Percentiles rank a stretch among this genome's conserved stretches.
Evolutionary conservation across 1,140 invertebrate species (phyloP).

Genomic region (Drepana arcuata): DNA sequence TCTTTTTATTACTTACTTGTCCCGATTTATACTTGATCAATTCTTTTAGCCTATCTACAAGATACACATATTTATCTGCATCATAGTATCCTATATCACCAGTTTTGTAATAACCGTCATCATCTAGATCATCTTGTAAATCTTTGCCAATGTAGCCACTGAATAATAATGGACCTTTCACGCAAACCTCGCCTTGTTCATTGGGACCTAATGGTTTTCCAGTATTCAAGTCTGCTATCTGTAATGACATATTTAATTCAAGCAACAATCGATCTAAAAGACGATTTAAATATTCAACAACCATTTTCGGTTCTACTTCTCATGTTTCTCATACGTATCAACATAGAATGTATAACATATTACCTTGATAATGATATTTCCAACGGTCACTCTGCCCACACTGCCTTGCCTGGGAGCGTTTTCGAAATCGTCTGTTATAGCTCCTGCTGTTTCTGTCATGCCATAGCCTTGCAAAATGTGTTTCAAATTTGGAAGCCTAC

Average conservation of each 20-base stretch:
- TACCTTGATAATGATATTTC: conserved; percentile 55
- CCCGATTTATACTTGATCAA: conserved; percentile 78
- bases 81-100: conserved; percentile 82
- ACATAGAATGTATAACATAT: conserved; percentile 3
- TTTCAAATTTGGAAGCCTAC: conserved; percentile 40
- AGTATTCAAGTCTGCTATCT: conserved; percentile 75
- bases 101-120: conserved; percentile 77
- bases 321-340: too few relatives aligned
- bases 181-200: conserved; percentile 74
- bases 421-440: conserved; percentile 25
- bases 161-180: conserved; percentile 75
- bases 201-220: conserved; percentile 70
- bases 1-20: conserved; percentile 31
- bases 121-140: conserved; percentile 73
- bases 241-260: too few relatives aligned
- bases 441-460: conserved; percentile 49
- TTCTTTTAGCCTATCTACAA: conserved; percentile 82
- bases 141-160: conserved; percentile 77
- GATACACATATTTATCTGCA: conserved; percentile 75
- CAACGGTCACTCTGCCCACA: conserved; percentile 38
- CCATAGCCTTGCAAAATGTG: conserved; percentile 52
- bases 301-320: too few relatives aligned
- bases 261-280: too few relatives aligned
- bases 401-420: conserved; percentile 30
- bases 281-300: too few relatives aligned